Evolutionary conservation across 2,888 invertebrate species (phyloP).

Genomic region (Caenorhabditis auriculariae): DNA sequence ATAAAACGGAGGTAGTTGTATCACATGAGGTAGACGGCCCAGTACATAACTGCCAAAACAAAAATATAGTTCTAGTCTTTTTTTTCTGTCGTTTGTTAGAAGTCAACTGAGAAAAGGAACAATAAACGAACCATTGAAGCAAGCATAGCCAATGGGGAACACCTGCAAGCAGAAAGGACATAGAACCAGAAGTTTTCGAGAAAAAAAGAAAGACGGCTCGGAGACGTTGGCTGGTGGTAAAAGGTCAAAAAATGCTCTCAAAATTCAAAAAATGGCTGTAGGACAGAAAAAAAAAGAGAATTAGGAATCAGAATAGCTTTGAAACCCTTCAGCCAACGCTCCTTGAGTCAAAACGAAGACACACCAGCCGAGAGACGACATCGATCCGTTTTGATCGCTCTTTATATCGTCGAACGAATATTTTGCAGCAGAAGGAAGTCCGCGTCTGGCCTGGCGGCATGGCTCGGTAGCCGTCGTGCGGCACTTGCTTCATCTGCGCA

Average conservation of each 20-base stretch:
- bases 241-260: background rate
- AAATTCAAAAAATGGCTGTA: background rate
- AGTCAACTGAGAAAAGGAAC: conserved; percentile 1
- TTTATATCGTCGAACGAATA: conserved; percentile 60
- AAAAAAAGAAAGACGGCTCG: too few species aligned
- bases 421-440: conserved; percentile 53
- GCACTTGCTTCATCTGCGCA: conserved; percentile 43
- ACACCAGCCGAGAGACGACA: conserved; percentile 58
- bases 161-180: too few species aligned
- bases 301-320: background rate
- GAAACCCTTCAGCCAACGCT: background rate
- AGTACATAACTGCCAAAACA: conserved; percentile 61
- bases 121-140: conserved; percentile 52
- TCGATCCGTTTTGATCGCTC: conserved; percentile 62
- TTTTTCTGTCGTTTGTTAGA: too few species aligned
- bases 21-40: conserved; percentile 62
- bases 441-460: conserved; percentile 36
- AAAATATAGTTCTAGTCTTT: background rate
- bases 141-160: conserved; percentile 61
- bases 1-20: conserved; percentile 64
- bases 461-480: conserved; percentile 37
- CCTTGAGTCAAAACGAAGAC: background rate
- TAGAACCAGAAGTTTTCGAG: too few species aligned
- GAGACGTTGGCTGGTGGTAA: background rate
- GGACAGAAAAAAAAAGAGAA: background rate